Evolutionary conservation across 2,888 invertebrate genomes (phyloP).

Genomic region (Dicycla oo): DNA sequence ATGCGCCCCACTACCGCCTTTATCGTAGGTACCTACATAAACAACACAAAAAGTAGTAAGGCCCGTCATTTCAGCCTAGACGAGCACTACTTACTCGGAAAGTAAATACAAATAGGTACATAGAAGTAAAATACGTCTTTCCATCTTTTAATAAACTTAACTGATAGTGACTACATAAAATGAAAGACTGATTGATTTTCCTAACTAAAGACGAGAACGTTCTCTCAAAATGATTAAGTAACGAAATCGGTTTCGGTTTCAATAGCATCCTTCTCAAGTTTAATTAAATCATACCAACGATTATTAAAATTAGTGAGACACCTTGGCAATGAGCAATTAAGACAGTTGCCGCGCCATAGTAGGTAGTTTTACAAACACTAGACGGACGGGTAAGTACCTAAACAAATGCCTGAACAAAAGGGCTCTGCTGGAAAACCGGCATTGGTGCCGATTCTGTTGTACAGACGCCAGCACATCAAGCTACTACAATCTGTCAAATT

Average conservation of each 20-base stretch:
- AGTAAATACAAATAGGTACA: not conserved
- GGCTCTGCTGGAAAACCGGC: not conserved
- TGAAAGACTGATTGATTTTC: slow-evolving; percentile 29
- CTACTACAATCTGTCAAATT: too few relatives aligned
- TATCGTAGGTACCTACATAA: too few relatives aligned
- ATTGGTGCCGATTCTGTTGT: too few relatives aligned
- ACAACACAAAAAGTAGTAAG: too few relatives aligned
- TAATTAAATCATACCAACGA: not conserved
- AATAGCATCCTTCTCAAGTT: slow-evolving; percentile 44
- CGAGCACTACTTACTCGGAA: not conserved
- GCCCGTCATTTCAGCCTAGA: too few relatives aligned
- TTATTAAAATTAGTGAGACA: not conserved
- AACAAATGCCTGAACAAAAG: not conserved
- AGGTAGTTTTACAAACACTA: not conserved
- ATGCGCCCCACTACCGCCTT: too few relatives aligned
- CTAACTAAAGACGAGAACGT: not conserved
- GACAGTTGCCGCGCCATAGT: not conserved
- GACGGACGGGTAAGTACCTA: not conserved
- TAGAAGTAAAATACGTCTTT: slow-evolving; percentile 7
- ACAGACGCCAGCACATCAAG: too few relatives aligned
- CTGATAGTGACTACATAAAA: slow-evolving; percentile 24
- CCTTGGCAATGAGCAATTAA: not conserved
- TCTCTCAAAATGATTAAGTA: not conserved
- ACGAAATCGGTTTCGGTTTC: slow-evolving; percentile 13
- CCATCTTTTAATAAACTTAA: not conserved